A percentile compares a stretch with the other conserved stretches of the same genome.
Evolutionary conservation across 1,140 invertebrate species (phyloP).

Genomic region (Trichoplusia ni): DNA sequence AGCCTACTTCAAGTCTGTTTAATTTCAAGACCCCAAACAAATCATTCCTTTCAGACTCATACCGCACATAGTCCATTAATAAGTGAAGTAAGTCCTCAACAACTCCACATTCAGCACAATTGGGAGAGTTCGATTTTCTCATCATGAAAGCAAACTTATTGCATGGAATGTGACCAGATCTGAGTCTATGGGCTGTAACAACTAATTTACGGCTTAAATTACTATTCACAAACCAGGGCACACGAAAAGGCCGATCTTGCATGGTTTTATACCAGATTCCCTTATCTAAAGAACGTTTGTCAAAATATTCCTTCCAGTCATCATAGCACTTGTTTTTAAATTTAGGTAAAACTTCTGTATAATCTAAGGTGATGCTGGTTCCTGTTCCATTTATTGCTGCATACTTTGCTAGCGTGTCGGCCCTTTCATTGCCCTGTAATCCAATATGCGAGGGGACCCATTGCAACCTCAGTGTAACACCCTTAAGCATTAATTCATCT

Average conservation of each 20-base stretch:
- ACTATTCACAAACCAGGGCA: constrained; percentile 17
- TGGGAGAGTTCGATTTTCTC: background rate
- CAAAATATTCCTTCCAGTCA: constrained; percentile 27
- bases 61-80: no score
- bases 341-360: background rate
- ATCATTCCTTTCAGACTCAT: no score
- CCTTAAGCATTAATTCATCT: background rate
- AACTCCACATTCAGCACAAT: background rate
- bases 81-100: no score
- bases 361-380: background rate
- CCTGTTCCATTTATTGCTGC: background rate
- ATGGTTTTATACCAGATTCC: constrained; percentile 29
- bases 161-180: no score
- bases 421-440: background rate
- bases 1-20: no score
- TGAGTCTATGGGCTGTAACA: background rate
- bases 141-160: background rate
- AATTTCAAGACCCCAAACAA: no score
- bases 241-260: constrained; percentile 22
- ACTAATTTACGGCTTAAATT: background rate
- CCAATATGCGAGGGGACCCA: background rate
- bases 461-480: background rate
- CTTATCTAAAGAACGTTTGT: constrained; percentile 8
- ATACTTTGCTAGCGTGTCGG: background rate
- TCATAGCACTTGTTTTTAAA: background rate